Percentiles rank a stretch among this genome's conserved stretches.
Evolutionary conservation across 1,140 invertebrate genomes (phyloP).

Genomic region (Triops longicaudatus): DNA sequence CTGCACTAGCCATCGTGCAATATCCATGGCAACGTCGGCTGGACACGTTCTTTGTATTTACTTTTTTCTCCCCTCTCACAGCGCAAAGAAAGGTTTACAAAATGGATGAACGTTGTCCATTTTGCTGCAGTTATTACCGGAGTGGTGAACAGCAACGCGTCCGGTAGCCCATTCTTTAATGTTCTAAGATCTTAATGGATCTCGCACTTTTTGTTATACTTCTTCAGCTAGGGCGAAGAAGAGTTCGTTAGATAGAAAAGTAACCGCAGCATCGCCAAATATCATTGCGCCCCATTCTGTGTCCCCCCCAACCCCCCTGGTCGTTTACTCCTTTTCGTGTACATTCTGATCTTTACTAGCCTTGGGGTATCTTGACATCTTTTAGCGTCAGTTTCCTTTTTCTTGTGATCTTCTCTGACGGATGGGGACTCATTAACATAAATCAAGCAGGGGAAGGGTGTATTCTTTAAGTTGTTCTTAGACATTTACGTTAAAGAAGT

Average conservation of each 20-base stretch:
- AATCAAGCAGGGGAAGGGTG: not conserved
- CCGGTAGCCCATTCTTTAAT: conserved; percentile 7
- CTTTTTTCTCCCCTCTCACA: not conserved
- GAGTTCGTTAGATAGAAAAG: not conserved
- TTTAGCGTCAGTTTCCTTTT: not conserved
- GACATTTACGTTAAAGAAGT: not conserved
- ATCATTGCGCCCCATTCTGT: not conserved
- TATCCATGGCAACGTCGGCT: not conserved
- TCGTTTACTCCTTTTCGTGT: not conserved
- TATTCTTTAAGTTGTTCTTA: not conserved
- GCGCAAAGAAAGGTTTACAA: not conserved
- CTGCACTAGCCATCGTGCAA: not conserved
- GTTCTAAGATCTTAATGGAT: not conserved
- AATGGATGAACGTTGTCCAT: conserved; percentile 2
- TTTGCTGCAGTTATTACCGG: conserved; percentile 9
- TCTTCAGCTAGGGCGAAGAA: not conserved
- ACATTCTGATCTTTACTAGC: not conserved
- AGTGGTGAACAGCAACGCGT: not conserved
- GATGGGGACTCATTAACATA: conserved; percentile 7
- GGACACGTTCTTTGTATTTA: not conserved
- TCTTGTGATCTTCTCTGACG: not conserved
- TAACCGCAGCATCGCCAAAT: not conserved
- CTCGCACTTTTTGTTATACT: not conserved
- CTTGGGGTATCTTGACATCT: not conserved
- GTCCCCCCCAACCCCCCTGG: not conserved